phyloP scores from a whole-genome alignment of 2,113 vertebrate species.

The Hemibagrus wyckioides region DNA sequence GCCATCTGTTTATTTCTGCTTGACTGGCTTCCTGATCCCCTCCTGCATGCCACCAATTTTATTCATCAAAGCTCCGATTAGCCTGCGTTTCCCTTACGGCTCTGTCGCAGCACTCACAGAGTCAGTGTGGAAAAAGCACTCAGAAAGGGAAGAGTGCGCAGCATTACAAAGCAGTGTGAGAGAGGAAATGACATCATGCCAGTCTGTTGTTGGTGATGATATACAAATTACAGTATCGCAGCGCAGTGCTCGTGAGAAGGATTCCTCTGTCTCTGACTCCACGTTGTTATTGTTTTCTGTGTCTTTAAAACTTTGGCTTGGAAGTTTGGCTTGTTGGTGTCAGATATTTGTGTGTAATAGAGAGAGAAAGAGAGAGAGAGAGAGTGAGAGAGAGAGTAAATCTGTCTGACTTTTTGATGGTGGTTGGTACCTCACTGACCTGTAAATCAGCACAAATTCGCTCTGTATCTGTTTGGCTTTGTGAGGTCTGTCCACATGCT shows the following conservation, averaged over 20 bases:
- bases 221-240: not conserved
- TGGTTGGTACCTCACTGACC: not conserved
- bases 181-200: not conserved
- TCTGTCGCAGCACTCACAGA: conserved; percentile 28
- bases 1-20: conserved; percentile 52
- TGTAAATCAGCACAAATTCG: not conserved
- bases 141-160: not conserved
- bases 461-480: not conserved
- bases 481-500: not conserved
- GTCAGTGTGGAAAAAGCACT: conserved; percentile 10
- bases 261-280: not conserved
- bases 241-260: too few relatives aligned
- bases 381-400: conserved; percentile 8
- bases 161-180: not conserved
- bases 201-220: not conserved
- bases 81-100: conserved; percentile 34
- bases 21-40: conserved; percentile 32
- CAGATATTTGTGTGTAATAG: too few relatives aligned
- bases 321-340: not conserved
- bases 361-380: conserved; percentile 8
- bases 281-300: not conserved
- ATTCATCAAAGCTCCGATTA: conserved; percentile 55
- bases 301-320: not conserved
- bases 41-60: conserved; percentile 46
- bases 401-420: not conserved